Evolutionary conservation across 2,797 vertebrate species (phyloP).

Genomic region (Cynodonichthys magdalenae): DNA sequence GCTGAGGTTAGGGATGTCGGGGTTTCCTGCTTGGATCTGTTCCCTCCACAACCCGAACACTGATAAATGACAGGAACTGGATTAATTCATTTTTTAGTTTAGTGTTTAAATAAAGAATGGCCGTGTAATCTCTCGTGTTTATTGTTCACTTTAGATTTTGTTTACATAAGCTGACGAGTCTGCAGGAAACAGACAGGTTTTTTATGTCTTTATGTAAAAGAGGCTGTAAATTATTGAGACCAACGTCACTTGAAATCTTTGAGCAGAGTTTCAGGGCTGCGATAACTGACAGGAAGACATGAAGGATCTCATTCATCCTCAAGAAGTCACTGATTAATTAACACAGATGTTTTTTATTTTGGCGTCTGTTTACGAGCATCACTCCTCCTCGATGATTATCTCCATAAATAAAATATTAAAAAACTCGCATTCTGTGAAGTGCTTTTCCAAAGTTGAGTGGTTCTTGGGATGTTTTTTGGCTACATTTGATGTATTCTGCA

Average conservation of each 20-base stretch:
- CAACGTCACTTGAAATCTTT: background rate
- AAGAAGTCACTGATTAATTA: background rate
- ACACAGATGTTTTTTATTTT: background rate
- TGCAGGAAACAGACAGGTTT: background rate
- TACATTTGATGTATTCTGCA: background rate
- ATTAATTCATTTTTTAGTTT: no score
- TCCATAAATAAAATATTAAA: slow-evolving; percentile 3
- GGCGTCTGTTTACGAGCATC: background rate
- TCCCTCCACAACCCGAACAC: no score
- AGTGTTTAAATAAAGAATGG: no score
- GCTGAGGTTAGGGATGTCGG: no score
- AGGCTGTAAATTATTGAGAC: background rate
- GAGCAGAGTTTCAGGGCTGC: background rate
- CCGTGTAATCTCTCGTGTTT: background rate
- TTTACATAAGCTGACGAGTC: background rate
- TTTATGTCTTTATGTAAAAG: background rate
- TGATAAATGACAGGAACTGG: no score
- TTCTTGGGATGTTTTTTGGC: slow-evolving; percentile 1
- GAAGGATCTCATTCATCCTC: background rate
- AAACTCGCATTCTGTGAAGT: background rate
- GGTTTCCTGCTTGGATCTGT: no score
- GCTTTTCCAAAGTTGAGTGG: background rate
- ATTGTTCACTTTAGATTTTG: background rate
- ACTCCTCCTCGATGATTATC: slow-evolving; percentile 9
- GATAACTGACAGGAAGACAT: background rate